Evolutionary conservation across 2,888 invertebrate species (phyloP).

Genomic region (Cosmia pyralina): DNA sequence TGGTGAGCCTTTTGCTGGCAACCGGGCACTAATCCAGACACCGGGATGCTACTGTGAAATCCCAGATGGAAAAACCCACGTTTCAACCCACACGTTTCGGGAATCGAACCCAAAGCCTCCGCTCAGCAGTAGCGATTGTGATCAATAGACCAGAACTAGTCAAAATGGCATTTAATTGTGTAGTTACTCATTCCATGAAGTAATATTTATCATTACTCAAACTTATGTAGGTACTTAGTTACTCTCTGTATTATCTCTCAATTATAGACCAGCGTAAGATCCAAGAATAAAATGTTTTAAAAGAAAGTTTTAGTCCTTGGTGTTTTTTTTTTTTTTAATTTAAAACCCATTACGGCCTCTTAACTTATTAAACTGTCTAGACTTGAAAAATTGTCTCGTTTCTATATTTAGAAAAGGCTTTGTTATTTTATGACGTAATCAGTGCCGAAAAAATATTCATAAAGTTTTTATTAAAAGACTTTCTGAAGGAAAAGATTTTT

Average conservation of each 20-base stretch:
- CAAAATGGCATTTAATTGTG: neutral
- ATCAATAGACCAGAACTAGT: neutral
- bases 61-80: neutral
- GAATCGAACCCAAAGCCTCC: neutral
- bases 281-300: neutral
- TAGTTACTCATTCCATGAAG: neutral
- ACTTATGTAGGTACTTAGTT: too few species aligned
- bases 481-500: neutral
- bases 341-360: conserved; percentile 16
- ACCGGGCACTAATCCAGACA: neutral
- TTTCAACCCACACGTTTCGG: neutral
- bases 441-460: neutral
- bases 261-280: neutral
- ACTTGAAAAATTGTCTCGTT: conserved; percentile 1
- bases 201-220: neutral
- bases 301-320: neutral
- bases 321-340: conserved; percentile 18
- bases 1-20: neutral
- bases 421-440: neutral
- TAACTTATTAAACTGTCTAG: conserved; percentile 33
- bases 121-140: neutral
- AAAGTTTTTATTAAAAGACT: conserved; percentile 10
- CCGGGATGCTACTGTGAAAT: neutral
- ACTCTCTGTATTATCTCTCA: neutral
- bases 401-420: neutral